Conservation (phyloP, 2,113 vertebrate genomes). For the Accipiter virgatus region DNA sequence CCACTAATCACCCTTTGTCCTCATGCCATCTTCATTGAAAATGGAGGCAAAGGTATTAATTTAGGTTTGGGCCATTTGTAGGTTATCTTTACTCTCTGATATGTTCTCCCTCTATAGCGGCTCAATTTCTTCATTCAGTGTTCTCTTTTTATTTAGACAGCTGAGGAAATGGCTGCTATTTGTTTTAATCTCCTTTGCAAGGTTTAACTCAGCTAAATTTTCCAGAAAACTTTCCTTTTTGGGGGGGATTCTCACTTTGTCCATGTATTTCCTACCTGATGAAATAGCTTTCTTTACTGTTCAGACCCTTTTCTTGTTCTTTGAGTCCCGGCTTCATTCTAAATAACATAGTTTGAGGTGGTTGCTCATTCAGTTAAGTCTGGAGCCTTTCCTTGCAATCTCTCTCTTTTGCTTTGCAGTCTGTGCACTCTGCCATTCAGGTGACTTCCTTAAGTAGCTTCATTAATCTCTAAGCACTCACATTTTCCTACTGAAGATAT, state of each 20-base stretch:
- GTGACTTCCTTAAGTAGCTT: slow-evolving; percentile 11
- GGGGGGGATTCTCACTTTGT: background rate
- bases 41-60: background rate
- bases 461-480: background rate
- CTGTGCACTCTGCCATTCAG: background rate
- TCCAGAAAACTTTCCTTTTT: slow-evolving; percentile 8
- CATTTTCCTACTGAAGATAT: slow-evolving; percentile 2
- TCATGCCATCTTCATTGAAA: background rate
- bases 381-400: background rate
- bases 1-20: background rate
- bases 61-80: background rate
- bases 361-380: background rate
- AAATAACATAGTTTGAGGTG: background rate
- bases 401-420: background rate
- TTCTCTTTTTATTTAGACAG: slow-evolving; percentile 6
- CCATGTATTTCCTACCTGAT: background rate
- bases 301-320: background rate
- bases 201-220: slow-evolving; percentile 11
- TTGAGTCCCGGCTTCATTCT: background rate
- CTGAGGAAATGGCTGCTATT: background rate
- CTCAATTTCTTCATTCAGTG: background rate
- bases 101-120: background rate
- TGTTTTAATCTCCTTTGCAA: slow-evolving; percentile 21
- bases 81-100: background rate
- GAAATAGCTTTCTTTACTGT: background rate